Conservation (phyloP, 2,888 invertebrate genomes). For the Protophormia terraenovae region DNA sequence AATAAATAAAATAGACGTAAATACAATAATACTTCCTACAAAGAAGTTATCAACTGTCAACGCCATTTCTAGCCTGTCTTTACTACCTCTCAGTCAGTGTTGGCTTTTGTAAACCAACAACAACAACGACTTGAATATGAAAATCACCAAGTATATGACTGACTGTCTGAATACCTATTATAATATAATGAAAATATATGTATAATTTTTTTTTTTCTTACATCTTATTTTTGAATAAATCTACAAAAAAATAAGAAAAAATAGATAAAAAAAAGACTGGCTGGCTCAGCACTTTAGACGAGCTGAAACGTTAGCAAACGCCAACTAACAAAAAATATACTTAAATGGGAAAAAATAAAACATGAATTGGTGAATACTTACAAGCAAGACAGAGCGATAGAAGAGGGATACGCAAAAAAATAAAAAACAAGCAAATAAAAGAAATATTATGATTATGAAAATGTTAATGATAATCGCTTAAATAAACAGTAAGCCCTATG, state of each 20-base stretch:
- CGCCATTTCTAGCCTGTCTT: constrained; percentile 37
- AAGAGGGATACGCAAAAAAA: background rate
- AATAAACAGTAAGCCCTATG: background rate
- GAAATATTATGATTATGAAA: constrained; percentile 34
- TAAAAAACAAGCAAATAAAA: constrained; percentile 10
- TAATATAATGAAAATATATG: constrained; percentile 34
- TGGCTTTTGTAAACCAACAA: constrained; percentile 34
- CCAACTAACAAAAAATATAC: constrained; percentile 45
- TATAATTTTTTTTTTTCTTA: constrained; percentile 24
- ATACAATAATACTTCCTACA: constrained; percentile 47
- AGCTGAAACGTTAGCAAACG: constrained; percentile 27
- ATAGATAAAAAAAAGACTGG: constrained; percentile 13
- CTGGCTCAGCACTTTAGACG: constrained; percentile 56
- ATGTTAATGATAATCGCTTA: constrained; percentile 19
- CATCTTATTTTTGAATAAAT: constrained; percentile 20
- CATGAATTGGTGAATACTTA: constrained; percentile 7
- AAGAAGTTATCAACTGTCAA: constrained; percentile 60
- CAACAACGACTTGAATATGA: constrained; percentile 48
- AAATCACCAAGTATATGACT: constrained; percentile 33
- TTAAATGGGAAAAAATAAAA: constrained; percentile 12
- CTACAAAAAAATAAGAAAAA: constrained; percentile 18
- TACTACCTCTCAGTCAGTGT: background rate
- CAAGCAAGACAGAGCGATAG: background rate
- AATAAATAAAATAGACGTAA: constrained; percentile 1
- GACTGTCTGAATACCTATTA: constrained; percentile 45